phyloP scores from a whole-genome alignment of 1,140 invertebrate species.

The Papilio helenus region DNA sequence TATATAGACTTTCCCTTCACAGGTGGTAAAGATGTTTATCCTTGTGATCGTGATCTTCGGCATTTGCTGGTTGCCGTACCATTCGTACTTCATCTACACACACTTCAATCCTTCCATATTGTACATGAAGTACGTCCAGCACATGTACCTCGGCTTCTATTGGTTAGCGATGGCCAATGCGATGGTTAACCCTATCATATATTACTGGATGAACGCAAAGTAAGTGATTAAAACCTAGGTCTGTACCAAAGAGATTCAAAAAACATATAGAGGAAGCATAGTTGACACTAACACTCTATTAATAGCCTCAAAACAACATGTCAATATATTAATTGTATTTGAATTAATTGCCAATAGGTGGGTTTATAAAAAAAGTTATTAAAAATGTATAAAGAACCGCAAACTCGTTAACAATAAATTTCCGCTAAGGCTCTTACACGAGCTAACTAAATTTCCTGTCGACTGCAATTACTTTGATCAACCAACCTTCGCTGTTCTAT shows the following conservation, averaged over 20 bases:
- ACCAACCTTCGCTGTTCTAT: not conserved
- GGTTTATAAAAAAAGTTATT: constrained; percentile 5
- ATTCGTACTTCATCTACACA: constrained; percentile 93
- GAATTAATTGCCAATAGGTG: too few relatives aligned
- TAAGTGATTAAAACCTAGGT: constrained; percentile 54
- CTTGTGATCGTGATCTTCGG: constrained; percentile 92
- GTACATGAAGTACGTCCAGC: constrained; percentile 89
- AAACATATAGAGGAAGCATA: too few relatives aligned
- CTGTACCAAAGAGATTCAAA: not conserved
- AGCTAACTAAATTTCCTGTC: constrained; percentile 20
- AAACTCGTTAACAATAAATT: constrained; percentile 28
- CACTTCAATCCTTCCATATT: constrained; percentile 89
- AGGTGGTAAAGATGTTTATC: constrained; percentile 95
- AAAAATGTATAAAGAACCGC: constrained; percentile 18
- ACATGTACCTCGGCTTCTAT: constrained; percentile 93
- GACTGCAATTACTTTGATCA: constrained; percentile 21
- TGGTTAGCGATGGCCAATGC: constrained; percentile 97
- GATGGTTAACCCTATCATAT: constrained; percentile 96
- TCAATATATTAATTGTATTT: too few relatives aligned
- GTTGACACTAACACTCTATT: too few relatives aligned
- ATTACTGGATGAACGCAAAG: constrained; percentile 95
- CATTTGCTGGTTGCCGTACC: constrained; percentile 95
- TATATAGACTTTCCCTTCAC: constrained; percentile 54
- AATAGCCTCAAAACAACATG: too few relatives aligned
- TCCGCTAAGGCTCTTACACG: not conserved